Percentiles rank a stretch among this genome's conserved stretches.
phyloP scores from a whole-genome alignment of 2,113 vertebrate species.

The Eolophus roseicapilla region DNA sequence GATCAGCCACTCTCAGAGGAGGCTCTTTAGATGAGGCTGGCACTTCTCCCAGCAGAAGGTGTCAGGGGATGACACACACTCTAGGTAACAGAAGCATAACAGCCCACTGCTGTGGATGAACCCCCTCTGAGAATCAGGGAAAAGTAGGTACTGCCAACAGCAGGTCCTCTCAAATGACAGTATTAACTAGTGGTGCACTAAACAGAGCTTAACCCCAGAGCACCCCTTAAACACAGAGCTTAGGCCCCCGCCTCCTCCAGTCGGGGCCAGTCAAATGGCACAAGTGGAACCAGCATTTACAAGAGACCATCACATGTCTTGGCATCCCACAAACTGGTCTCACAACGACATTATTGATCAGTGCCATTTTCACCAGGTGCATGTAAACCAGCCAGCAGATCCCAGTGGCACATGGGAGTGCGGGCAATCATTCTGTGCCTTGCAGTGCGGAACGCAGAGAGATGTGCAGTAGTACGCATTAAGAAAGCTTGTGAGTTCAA shows the following conservation, averaged over 20 bases:
- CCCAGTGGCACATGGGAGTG: background rate
- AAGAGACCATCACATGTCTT: background rate
- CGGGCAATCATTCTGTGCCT: background rate
- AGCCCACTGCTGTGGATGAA: background rate
- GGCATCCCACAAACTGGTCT: background rate
- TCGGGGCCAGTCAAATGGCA: background rate
- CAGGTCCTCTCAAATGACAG: background rate
- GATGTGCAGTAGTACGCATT: background rate
- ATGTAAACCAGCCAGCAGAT: background rate
- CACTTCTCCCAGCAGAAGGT: background rate
- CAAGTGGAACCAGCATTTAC: background rate
- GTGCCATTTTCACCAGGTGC: background rate
- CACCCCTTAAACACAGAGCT: background rate
- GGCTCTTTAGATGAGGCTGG: background rate
- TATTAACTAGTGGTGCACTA: background rate
- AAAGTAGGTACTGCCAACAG: background rate
- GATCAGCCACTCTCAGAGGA: constrained; percentile 6
- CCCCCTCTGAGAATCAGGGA: background rate
- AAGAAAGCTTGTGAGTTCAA: background rate
- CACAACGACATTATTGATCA: background rate
- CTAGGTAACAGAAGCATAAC: background rate
- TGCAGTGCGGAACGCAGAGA: background rate
- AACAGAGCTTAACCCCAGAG: background rate
- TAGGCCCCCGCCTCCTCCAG: background rate
- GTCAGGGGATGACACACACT: background rate